Percentiles rank a stretch among this genome's conserved stretches.
Conservation (phyloP, 2,113 vertebrate genomes). For the Morone chrysops region DNA sequence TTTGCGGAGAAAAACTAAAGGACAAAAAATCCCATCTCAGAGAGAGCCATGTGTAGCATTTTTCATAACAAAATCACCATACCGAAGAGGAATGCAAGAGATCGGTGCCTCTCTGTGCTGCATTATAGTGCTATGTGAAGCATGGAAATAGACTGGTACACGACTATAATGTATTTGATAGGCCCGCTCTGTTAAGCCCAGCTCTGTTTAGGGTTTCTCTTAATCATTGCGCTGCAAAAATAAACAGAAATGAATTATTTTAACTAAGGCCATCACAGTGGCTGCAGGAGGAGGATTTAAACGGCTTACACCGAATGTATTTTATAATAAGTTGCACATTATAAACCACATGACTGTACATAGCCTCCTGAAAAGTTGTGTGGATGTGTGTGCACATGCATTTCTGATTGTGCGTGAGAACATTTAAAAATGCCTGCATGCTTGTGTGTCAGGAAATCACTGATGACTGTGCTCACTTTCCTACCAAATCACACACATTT, state of each 20-base stretch:
- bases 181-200: neutral
- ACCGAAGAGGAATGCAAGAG: constrained; percentile 1
- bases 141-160: neutral
- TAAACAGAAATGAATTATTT: constrained; percentile 40
- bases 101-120: neutral
- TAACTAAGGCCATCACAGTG: constrained; percentile 24
- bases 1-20: neutral
- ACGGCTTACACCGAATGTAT: neutral
- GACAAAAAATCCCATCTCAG: constrained; percentile 5
- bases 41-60: neutral
- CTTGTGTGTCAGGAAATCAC: constrained; percentile 17
- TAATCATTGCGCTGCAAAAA: constrained; percentile 17
- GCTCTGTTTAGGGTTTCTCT: constrained; percentile 34
- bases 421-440: neutral
- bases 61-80: constrained; percentile 1
- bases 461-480: constrained; percentile 33
- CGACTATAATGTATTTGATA: constrained; percentile 2
- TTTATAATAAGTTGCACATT: constrained; percentile 32
- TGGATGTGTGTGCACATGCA: neutral
- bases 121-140: constrained; percentile 17
- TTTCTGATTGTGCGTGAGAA: neutral
- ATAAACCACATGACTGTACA: neutral
- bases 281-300: constrained; percentile 27
- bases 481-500: constrained; percentile 39
- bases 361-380: constrained; percentile 5